Percentiles rank a stretch among this genome's conserved stretches.
phyloP scores from a whole-genome alignment of 2,113 vertebrate species.

The Rhagologus leucostigma region DNA sequence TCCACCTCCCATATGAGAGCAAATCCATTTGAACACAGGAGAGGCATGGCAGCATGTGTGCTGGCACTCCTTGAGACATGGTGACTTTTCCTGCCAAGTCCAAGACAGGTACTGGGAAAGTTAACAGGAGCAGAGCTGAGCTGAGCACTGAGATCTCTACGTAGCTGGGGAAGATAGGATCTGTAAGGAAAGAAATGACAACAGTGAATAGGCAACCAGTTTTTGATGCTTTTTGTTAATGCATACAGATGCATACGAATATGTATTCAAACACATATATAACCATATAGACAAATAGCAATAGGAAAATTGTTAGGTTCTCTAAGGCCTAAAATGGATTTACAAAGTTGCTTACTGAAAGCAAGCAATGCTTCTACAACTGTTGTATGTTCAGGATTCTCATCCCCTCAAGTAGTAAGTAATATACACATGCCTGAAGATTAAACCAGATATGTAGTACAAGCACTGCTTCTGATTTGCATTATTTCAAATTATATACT shows the following conservation, averaged over 20 bases:
- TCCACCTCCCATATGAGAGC: neutral
- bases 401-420: neutral
- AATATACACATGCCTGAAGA: neutral
- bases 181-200: neutral
- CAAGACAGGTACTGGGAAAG: neutral
- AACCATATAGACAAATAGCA: neutral
- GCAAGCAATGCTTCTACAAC: neutral
- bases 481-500: neutral
- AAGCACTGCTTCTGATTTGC: neutral
- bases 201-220: neutral
- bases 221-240: neutral
- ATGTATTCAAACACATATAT: neutral
- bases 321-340: neutral
- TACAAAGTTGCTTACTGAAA: neutral
- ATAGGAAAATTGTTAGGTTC: neutral
- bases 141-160: neutral
- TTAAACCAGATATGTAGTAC: neutral
- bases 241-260: neutral
- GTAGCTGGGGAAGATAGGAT: neutral
- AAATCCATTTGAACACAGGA: neutral
- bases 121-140: neutral
- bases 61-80: neutral
- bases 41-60: fast-evolving
- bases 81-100: neutral
- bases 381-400: neutral